Evolutionary conservation across 2,888 invertebrate species (phyloP), one percentile per base, ranked within the genome.

Genomic region (Drosophila fungiperda): DNA sequence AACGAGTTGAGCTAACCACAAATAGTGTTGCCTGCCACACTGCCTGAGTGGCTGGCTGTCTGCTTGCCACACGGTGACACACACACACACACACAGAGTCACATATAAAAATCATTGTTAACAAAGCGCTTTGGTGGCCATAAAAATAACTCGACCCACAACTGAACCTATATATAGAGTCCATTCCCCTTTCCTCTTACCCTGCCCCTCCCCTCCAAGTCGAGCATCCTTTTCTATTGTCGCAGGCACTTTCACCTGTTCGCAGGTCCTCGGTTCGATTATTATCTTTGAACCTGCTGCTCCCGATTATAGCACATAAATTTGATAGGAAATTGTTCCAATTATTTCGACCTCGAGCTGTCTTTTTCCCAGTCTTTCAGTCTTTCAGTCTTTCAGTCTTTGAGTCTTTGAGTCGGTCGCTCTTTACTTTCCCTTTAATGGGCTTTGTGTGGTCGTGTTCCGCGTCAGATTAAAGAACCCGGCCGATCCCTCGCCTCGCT

Each of bases 271-370:
- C 49, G 50, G 75, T 79, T 88, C 90, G 87, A 88, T 88, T 90
- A 81, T 88, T 88, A 87, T 89, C 87, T 89, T 88, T 86, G 80
- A 88, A 86, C 85, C 90, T 82, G 85, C 89, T 89, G 88, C 87
- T 87, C 86, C 89, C 86, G 88, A 87, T 85, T 88, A 88, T 80
- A 82, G 83, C 83, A 86, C 90, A 89, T 88, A 88, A 88, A 88
- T 88, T 87, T 88, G 87, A 84, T 89, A 83, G 86, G 78, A 88
- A 88, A 88, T 88, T 88, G 87, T 86, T 88, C 87, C 90, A 88
- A 88, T 88, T 88, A 87, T 87, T 86, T 89, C 76, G 76, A 73
- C 72, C 61, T 68, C 68, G 68, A 61, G 71, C 61, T 59, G 52
- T 52, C 52, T 52, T 35, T 45, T 20, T 45, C 23, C 23, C 3